These are phyloP conservation scores for Himantopus leucocephalus DNA, from an alignment of 2,113 vertebrate species.

Conservation along the genomic window DNA sequence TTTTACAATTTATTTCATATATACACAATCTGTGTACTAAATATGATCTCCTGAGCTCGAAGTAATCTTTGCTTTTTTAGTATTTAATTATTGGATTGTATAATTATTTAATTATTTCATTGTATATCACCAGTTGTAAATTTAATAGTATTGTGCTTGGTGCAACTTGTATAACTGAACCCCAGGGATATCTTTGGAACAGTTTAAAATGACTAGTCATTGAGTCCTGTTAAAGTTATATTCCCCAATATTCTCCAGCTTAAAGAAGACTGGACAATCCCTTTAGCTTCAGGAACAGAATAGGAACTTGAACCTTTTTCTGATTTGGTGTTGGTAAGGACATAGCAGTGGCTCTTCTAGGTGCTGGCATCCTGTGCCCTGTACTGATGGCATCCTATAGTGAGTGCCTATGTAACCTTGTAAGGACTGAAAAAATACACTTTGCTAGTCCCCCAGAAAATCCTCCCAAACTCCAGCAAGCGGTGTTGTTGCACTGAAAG, in stretches of 20 bases:
- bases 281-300: not conserved
- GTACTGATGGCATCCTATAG: not conserved
- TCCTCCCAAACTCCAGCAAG: not conserved
- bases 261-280: not conserved
- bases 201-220: not conserved
- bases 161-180: not conserved
- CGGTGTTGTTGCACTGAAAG: not conserved
- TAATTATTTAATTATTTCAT: not conserved
- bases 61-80: not conserved
- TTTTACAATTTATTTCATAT: not conserved
- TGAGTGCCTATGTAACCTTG: not conserved
- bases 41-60: not conserved
- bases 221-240: not conserved
- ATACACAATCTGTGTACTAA: not conserved
- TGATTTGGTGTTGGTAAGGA: not conserved
- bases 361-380: not conserved
- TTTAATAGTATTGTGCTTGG: not conserved
- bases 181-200: not conserved
- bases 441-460: not conserved
- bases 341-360: not conserved
- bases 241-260: not conserved
- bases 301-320: not conserved
- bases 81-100: not conserved
- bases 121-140: not conserved
- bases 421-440: not conserved